Base-by-base conservation (phyloP, 2,797 vertebrate genomes). In the Novumbra hubbsi region DNA sequence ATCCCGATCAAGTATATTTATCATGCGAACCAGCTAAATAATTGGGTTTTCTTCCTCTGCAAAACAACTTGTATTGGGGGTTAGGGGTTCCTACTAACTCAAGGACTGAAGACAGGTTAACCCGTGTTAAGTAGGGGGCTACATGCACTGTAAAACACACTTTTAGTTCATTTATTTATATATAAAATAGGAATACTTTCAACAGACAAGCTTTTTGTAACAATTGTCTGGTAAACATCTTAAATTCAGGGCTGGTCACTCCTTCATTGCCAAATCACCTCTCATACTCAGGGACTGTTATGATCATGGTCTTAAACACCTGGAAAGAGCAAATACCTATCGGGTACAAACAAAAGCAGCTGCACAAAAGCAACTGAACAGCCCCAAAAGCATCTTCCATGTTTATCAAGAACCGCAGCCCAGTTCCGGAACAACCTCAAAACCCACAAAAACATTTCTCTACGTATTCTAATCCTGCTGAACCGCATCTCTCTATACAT, bases 1-100 rank as follows among this genome's bases (percentile, higher is more conserved):
- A 86, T 90, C 86, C 76, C 79, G 75, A 88, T 84, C 74, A 78
- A 88, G 79, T 84, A 82, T 85, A 86, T 63, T 81, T 32, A 75
- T 77, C 65, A 78, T 81, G 62, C 85, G 82, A 76, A 83, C 75
- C 76, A 79, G 73, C 75, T 70, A 70, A 15, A 11, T 21, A 5
- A 60, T 70, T 77, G 67, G 78, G 85, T 79, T 81, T 75, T 87
- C 82, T 16, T 67, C 70, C 4, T 57, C 0, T 21, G 74, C 70
- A 71, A 28, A 63, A 21, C 38, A 71, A 32, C 45, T 69, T 5
- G 2, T 32, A 32, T 38, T n/a, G n/a, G n/a, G 34, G 2, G 34
- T 38, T 38, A 38, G 8, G 8, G 34, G 34, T 49, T n/a, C 28
- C 19, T 57, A 6, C 30, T 24, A 76, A 76, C 57, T 66, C 78